Base-by-base conservation (phyloP, 2,797 vertebrate species). In the Lepilemur septentrionalis region DNA sequence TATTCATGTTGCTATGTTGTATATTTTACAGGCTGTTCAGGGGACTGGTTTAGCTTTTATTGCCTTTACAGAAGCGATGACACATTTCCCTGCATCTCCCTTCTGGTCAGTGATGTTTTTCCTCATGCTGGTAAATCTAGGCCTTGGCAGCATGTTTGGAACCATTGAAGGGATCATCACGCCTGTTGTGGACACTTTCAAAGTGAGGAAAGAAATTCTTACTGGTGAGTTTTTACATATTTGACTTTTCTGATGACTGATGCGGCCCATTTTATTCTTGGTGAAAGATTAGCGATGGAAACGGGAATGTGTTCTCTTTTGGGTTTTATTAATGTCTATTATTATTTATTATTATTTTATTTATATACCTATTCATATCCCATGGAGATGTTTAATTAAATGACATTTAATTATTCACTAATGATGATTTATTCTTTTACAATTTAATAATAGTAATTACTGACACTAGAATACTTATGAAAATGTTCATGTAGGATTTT, bases 101-200 rank as follows among this genome's bases (percentile, higher is more conserved):
- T 99, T 99, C 99, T 99, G 99, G 99, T 99, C 99, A 4, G 99
- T 99, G 92, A 99, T 99, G 99, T 99, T 99, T 98, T 99, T 99
- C 98, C 99, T 99, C 95, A 99, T 99, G 99, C 97, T 99, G 97
- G 98, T 99, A 43, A 99, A 99, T 97, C 96, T 99, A 67, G 99
- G 99, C 35, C 99, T 99, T 50, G 99, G 99, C 95, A 99, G 99
- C 98, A 99, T 99, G 99, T 99, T 99, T 96, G 99, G 99, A 96
- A 99, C 99, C 94, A 99, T 99, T 41, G 99, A 99, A 99, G 99
- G 99, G 25, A 99, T 99, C 97, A 99, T 99, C 95, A 99, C 99
- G 0, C 99, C 99, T 4, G 98, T 99, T 63, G 99, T 99, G 43
- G 99, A 99, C 97, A 99, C 99, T 4, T 99, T 99, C 98, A 99